Conservation (phyloP, 1,140 invertebrate species). For the Solen grandis region DNA sequence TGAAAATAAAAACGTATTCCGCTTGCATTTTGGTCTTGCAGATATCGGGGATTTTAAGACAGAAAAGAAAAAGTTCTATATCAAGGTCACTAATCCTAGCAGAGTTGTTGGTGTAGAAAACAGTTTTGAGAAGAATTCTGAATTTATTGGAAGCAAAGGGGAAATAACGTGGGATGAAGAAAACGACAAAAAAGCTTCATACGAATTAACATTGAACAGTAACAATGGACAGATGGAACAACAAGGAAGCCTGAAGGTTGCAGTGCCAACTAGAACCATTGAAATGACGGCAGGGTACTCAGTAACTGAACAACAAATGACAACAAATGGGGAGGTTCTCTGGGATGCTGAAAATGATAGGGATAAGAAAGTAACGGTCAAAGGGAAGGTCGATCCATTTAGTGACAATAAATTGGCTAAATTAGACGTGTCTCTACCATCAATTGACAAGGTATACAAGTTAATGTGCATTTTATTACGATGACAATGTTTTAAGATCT, state of each 20-base stretch:
- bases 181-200: conserved; percentile 44
- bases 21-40: conserved; percentile 44
- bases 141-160: conserved; percentile 8
- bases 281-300: conserved; percentile 45
- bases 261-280: conserved; percentile 62
- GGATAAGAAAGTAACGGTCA: conserved; percentile 63
- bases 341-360: conserved; percentile 74
- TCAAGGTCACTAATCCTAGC: conserved; percentile 25
- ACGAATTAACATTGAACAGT: conserved; percentile 32
- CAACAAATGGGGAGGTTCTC: conserved; percentile 55
- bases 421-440: conserved; percentile 53
- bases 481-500: background rate
- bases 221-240: conserved; percentile 2
- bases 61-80: conserved; percentile 29
- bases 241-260: conserved; percentile 33
- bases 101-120: conserved; percentile 58
- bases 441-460: conserved; percentile 57
- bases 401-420: conserved; percentile 47
- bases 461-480: conserved; percentile 6
- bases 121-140: conserved; percentile 3
- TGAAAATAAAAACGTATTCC: conserved; percentile 59
- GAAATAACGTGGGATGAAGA: conserved; percentile 57
- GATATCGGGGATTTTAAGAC: conserved; percentile 14
- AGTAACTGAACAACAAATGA: background rate
- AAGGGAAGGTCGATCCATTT: conserved; percentile 39